Conservation (phyloP, 2,113 vertebrate genomes). For the Brienomyrus brachyistius region DNA sequence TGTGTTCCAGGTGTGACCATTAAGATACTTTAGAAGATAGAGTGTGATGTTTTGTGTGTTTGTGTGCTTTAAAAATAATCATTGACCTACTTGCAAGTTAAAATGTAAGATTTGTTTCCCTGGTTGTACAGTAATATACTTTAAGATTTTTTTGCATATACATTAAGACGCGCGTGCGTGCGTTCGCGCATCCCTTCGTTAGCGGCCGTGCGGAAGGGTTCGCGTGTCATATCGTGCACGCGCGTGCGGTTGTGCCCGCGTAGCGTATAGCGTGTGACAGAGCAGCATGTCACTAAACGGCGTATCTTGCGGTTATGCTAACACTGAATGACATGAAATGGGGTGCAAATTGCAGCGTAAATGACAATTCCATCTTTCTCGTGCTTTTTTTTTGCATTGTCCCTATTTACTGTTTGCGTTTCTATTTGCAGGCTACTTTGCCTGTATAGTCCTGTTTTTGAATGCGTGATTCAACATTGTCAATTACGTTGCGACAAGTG, state of each 20-base stretch:
- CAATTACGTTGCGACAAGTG: background rate
- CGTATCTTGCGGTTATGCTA: background rate
- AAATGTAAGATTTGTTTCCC: constrained; percentile 3
- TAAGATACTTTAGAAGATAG: background rate
- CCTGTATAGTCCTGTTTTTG: background rate
- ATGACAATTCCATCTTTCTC: constrained; percentile 12
- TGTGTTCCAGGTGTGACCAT: constrained; percentile 5
- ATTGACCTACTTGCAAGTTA: constrained; percentile 10
- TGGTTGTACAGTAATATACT: background rate
- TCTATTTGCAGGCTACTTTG: background rate
- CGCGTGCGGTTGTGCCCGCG: background rate
- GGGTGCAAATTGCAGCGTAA: constrained; percentile 5
- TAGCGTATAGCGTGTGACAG: constrained; percentile 11
- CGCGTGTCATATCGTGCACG: background rate
- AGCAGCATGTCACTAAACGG: background rate
- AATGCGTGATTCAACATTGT: background rate
- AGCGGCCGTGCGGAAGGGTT: background rate
- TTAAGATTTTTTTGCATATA: background rate
- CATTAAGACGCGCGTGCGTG: background rate
- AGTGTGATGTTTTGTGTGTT: constrained; percentile 6
- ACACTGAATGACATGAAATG: constrained; percentile 9
- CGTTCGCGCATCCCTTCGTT: background rate
- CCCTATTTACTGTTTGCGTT: background rate
- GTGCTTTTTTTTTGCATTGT: background rate
- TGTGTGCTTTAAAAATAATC: constrained; percentile 9